Evolutionary conservation across 2,113 vertebrate species (phyloP), one percentile per base, ranked within the genome.

Genomic region (Donacobius atricapilla): DNA sequence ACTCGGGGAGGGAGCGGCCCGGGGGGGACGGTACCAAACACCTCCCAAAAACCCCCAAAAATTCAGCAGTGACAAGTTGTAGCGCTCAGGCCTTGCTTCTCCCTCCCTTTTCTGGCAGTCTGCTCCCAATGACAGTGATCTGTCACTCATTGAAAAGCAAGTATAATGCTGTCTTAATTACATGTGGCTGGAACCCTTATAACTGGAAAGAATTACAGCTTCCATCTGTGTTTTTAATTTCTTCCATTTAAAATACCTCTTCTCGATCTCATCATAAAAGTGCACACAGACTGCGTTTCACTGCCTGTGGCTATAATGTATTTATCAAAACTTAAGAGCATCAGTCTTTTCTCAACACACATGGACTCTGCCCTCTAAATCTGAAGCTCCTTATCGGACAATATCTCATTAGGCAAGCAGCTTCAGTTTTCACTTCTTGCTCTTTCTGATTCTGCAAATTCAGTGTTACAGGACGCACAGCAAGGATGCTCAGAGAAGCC

Each of bases 141-240:
- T 89, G 92, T 75, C 92, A 45, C 39, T 89, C 94, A 54, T 75
- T 90, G 93, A 93, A 89, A 86, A 92, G 69, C 44, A 64, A 94
- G 60, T 75, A 57, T 82, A 96, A 84, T 57, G 83, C 17, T 68
- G 7, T 82, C 86, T 87, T 84, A 89, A 84, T 92, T 93, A 72
- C 76, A 65, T 56, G 75, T 57, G 86, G 56, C 61, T 93, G 60
- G 56, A 93, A 93, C 30, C 33, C 70, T 90, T 75, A 37, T 90
- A 92, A 90, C 80, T 87, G 88, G 92, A 75, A 96, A 94, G 93
- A 95, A 86, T 93, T 97, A 94, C 65, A 76, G 90, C 83, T 95
- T 94, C 92, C 93, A 95, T 93, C 88, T 96, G 94, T 92, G 92
- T 50, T 94, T 95, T 96, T 92, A 89, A 94, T 95, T 89, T 94